Evolutionary conservation across 2,113 vertebrate species (phyloP).

Genomic region (Indri indri): DNA sequence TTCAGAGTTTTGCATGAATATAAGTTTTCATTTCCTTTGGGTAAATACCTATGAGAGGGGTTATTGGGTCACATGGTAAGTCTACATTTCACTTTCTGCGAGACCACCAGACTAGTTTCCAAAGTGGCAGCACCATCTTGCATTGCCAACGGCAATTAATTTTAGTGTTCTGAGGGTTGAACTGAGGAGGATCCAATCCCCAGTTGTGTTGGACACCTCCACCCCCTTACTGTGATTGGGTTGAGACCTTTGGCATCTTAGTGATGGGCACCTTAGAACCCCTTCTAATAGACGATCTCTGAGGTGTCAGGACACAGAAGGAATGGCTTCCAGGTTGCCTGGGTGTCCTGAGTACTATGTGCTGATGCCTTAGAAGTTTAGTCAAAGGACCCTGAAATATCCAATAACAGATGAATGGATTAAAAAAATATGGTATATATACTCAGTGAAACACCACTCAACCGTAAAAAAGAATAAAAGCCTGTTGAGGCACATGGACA

Average conservation of each 20-base stretch:
- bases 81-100: neutral
- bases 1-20: neutral
- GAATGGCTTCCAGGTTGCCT: neutral
- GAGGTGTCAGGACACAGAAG: neutral
- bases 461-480: neutral
- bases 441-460: neutral
- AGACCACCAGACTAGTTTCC: neutral
- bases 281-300: neutral
- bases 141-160: neutral
- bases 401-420: neutral
- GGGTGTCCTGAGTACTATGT: neutral
- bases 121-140: neutral
- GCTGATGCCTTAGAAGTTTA: neutral
- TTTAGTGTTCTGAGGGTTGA: neutral
- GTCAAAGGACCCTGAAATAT: neutral
- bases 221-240: neutral
- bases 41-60: neutral
- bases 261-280: neutral
- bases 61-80: neutral
- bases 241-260: neutral
- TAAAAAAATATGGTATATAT: neutral
- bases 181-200: neutral
- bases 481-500: neutral
- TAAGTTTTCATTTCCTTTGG: neutral
- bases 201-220: neutral